These are phyloP conservation scores for Thera obeliscata DNA, from an alignment of 2,888 invertebrate genomes.

Conservation along the genomic window DNA sequence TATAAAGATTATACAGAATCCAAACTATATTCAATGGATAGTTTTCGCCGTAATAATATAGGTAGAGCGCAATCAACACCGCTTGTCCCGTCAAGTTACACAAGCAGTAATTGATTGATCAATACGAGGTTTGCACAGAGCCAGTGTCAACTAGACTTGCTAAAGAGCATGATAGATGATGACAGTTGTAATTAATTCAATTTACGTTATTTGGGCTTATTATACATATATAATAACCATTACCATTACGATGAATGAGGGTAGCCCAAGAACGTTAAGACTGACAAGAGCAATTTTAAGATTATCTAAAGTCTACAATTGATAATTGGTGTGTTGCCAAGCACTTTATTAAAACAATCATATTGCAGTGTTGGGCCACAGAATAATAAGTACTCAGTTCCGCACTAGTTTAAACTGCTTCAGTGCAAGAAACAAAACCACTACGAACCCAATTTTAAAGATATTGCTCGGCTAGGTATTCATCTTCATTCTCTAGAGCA, in stretches of 20 bases:
- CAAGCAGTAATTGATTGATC: slow-evolving; percentile 17
- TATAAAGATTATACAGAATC: too few species aligned
- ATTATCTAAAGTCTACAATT: too few species aligned
- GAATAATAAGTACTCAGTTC: too few species aligned
- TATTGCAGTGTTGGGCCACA: too few species aligned
- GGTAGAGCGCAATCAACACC: not conserved
- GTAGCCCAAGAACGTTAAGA: not conserved
- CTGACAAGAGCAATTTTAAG: not conserved
- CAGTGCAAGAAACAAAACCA: slow-evolving; percentile 1
- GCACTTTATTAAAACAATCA: too few species aligned
- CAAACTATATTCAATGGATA: too few species aligned
- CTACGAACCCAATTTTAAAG: not conserved
- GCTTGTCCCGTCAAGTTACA: slow-evolving; percentile 4
- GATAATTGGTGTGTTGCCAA: too few species aligned
- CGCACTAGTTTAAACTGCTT: not conserved
- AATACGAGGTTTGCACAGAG: slow-evolving; percentile 2
- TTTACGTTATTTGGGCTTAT: too few species aligned
- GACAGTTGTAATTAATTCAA: not conserved
- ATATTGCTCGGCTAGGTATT: slow-evolving; percentile 3
- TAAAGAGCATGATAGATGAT: slow-evolving; percentile 22
- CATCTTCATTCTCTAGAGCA: slow-evolving; percentile 21
- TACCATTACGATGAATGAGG: not conserved
- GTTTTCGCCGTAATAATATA: not conserved
- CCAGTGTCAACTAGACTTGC: slow-evolving; percentile 6
- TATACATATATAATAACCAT: not conserved